Evolutionary conservation across 2,888 invertebrate species (phyloP), one percentile per base, ranked within the genome.

Genomic region (Ephialtes manifestator): DNA sequence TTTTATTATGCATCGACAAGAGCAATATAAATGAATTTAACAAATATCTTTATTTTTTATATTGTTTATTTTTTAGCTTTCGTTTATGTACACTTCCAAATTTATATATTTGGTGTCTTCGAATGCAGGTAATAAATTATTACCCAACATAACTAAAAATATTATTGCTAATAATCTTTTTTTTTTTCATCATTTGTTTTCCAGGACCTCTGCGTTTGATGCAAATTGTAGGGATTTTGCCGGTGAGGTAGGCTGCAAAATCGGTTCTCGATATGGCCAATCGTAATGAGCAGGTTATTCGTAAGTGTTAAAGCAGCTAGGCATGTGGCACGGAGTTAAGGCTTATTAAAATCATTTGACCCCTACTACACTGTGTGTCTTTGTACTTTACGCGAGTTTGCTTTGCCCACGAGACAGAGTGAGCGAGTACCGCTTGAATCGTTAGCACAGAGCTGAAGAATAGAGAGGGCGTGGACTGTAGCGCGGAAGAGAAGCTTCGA

Each of bases 281-380:
- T 63, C 31, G 28, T 63, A 63, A 63, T 75, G 63, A 48, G 48
- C 13, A 53, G 15, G 13, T 55, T 20, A 63, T 74, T 46, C 63
- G 77, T 63, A 67, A 67, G 58, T 39, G 28, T 53, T 43, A 81
- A 83, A 72, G 87, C 89, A 88, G 87, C 81, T 84, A 81, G 87
- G 86, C 88, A 88, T 88, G 86, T 88, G 86, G 81, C 58, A 67
- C 80, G 86, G 89, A 90, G 89, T 90, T 90, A 89, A 91, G 91
- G 87, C 88, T 89, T 89, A 91, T 93, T 93, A 90, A 90, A 92
- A 92, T 91, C 91, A 84, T 91, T 92, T 93, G 91, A 93, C 93
- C 92, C 89, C 88, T 67, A 86, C 88, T 87, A 88, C 86, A 87
- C 88, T 88, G 85, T 35, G 60, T 65, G 4, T 20, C 51, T 39